A percentile compares a stretch with the other conserved stretches of the same genome.
phyloP scores from a whole-genome alignment of 2,888 invertebrate species.

The Ochropleura leucogaster region DNA sequence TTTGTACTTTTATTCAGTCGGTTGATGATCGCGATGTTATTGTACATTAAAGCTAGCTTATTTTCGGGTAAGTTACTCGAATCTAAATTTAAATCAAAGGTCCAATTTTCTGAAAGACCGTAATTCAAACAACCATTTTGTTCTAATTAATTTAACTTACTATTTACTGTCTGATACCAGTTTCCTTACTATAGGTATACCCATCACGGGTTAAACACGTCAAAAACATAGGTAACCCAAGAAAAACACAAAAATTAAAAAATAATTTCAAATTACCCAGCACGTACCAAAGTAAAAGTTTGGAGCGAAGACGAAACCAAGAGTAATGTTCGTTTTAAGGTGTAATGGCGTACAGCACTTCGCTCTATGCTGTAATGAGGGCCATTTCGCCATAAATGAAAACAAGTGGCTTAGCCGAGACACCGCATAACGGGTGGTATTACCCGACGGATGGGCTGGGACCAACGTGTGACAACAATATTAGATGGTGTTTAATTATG shows the following conservation, averaged over 20 bases:
- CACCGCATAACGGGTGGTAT: slow-evolving; percentile 78
- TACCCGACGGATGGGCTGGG: slow-evolving; percentile 59
- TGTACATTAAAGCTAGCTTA: too few species aligned
- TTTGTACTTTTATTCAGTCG: background rate
- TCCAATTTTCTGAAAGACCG: background rate
- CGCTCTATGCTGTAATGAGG: slow-evolving; percentile 84
- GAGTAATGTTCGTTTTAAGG: slow-evolving; percentile 80
- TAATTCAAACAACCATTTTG: background rate
- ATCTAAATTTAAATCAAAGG: background rate
- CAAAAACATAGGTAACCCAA: slow-evolving; percentile 1
- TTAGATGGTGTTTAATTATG: slow-evolving; percentile 37
- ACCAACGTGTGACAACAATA: slow-evolving; percentile 47
- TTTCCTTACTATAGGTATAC: too few species aligned
- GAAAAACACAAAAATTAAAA: slow-evolving; percentile 44
- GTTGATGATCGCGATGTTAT: background rate
- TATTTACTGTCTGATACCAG: background rate
- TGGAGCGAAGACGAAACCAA: slow-evolving; percentile 76
- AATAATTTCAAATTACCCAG: slow-evolving; percentile 54
- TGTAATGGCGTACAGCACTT: slow-evolving; percentile 82
- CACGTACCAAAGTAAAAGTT: slow-evolving; percentile 69
- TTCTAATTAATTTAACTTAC: background rate
- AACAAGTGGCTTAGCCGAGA: slow-evolving; percentile 82
- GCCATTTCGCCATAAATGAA: slow-evolving; percentile 83
- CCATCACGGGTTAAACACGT: background rate
- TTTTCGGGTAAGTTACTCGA: background rate